These are phyloP conservation scores for Marronus borbonicus DNA, from an alignment of 2,888 invertebrate species.

Conservation along the genomic window DNA sequence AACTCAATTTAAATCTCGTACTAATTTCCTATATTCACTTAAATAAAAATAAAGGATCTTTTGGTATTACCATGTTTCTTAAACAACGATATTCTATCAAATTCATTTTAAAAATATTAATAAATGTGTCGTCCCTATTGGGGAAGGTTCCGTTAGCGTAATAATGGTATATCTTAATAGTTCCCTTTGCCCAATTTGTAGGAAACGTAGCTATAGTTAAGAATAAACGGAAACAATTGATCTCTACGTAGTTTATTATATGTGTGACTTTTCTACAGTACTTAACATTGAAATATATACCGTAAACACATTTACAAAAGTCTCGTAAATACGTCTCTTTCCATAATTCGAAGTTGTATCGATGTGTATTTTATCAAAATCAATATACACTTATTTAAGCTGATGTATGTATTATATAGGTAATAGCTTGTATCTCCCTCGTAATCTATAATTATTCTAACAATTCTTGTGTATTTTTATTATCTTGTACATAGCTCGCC, in stretches of 20 bases:
- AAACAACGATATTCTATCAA: slow-evolving; percentile 30
- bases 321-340: neutral
- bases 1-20: slow-evolving; percentile 7
- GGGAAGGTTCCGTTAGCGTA: neutral
- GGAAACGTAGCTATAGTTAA: slow-evolving; percentile 8
- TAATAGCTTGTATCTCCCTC: slow-evolving; percentile 6
- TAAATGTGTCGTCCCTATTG: slow-evolving; percentile 31
- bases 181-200: slow-evolving; percentile 22
- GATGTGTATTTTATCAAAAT: slow-evolving; percentile 19
- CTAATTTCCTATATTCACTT: slow-evolving; percentile 20
- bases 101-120: slow-evolving; percentile 21
- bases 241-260: slow-evolving; percentile 36
- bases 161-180: neutral
- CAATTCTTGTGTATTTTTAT: slow-evolving; percentile 26
- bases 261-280: slow-evolving; percentile 36
- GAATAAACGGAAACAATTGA: slow-evolving; percentile 20
- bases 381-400: slow-evolving; percentile 25
- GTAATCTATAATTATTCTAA: slow-evolving; percentile 30
- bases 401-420: slow-evolving; percentile 29
- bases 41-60: slow-evolving; percentile 12
- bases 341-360: slow-evolving; percentile 23
- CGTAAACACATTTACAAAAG: neutral
- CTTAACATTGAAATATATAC: slow-evolving; percentile 25
- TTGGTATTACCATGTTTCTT: slow-evolving; percentile 33
- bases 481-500: slow-evolving; percentile 35